Evolutionary conservation across 2,797 vertebrate genomes (phyloP).

Genomic region (Gymnothorax javanicus): DNA sequence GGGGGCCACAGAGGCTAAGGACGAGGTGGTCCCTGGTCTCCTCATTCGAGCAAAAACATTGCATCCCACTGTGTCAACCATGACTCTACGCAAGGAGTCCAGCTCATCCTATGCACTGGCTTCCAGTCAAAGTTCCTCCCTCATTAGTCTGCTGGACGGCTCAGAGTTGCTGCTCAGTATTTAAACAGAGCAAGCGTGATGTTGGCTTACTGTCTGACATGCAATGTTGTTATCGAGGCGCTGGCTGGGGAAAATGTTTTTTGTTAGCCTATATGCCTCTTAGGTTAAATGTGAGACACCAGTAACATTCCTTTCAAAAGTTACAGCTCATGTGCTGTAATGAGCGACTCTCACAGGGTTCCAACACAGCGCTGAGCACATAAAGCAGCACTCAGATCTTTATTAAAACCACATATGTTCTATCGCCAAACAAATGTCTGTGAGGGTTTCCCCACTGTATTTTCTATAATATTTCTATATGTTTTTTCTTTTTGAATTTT

Average conservation of each 20-base stretch:
- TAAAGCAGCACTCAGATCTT: constrained; percentile 25
- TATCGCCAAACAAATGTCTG: constrained; percentile 29
- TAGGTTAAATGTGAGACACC: constrained; percentile 63
- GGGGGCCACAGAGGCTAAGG: background rate
- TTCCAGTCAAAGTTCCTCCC: constrained; percentile 45
- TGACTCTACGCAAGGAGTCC: constrained; percentile 14
- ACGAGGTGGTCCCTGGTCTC: background rate
- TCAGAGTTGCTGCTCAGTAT: constrained; percentile 28
- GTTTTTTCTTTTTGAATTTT: background rate
- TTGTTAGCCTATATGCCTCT: constrained; percentile 52
- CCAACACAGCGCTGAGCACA: background rate
- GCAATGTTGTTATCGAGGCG: constrained; percentile 11
- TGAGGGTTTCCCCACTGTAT: background rate
- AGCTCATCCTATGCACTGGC: constrained; percentile 17
- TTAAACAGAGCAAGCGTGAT: constrained; percentile 37
- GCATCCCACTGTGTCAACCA: constrained; percentile 37
- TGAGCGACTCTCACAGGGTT: background rate
- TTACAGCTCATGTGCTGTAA: constrained; percentile 23
- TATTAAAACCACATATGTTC: constrained; percentile 32
- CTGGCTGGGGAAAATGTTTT: constrained; percentile 20
- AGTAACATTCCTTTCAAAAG: constrained; percentile 60
- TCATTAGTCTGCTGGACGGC: constrained; percentile 46
- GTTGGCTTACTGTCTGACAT: constrained; percentile 34
- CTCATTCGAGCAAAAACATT: constrained; percentile 11
- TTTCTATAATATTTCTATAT: background rate